phyloP scores from a whole-genome alignment of 2,888 invertebrate species.

The Dromius quadrimaculatus region DNA sequence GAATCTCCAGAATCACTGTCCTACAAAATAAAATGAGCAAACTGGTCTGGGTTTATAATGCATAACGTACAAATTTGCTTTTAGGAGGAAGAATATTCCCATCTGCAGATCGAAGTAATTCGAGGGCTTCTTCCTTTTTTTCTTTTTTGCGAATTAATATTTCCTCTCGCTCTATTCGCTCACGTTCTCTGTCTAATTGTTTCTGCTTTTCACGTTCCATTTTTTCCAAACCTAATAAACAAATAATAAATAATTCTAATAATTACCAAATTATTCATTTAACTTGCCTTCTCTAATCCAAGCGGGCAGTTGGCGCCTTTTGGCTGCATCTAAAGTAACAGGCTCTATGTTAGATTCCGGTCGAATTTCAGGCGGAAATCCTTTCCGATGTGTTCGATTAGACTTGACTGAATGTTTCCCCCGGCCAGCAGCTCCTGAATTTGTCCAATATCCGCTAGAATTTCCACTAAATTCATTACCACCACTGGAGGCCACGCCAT shows the following conservation, averaged over 20 bases:
- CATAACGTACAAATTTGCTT: constrained; percentile 71
- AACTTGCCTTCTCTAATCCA: constrained; percentile 93
- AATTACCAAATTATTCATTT: constrained; percentile 81
- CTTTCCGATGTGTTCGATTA: constrained; percentile 30
- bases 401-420: constrained; percentile 43
- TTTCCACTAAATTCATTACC: constrained; percentile 23
- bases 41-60: no score
- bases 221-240: constrained; percentile 88
- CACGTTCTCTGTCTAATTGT: constrained; percentile 84
- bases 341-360: constrained; percentile 55
- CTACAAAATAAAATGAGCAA: constrained; percentile 55
- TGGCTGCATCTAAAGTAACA: constrained; percentile 80
- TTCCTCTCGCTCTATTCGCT: constrained; percentile 74
- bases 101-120: constrained; percentile 62
- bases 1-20: constrained; percentile 67
- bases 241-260: no score
- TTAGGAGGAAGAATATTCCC: constrained; percentile 68
- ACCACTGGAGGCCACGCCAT: constrained; percentile 3
- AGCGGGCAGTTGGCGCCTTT: constrained; percentile 91
- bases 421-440: constrained; percentile 15
- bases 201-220: constrained; percentile 95
- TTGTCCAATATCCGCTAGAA: constrained; percentile 47
- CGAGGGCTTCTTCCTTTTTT: constrained; percentile 69
- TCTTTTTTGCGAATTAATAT: constrained; percentile 69
- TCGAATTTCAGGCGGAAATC: constrained; percentile 48